Evolutionary conservation across 2,797 vertebrate species (phyloP).

Genomic region (Poeciliopsis infans): DNA sequence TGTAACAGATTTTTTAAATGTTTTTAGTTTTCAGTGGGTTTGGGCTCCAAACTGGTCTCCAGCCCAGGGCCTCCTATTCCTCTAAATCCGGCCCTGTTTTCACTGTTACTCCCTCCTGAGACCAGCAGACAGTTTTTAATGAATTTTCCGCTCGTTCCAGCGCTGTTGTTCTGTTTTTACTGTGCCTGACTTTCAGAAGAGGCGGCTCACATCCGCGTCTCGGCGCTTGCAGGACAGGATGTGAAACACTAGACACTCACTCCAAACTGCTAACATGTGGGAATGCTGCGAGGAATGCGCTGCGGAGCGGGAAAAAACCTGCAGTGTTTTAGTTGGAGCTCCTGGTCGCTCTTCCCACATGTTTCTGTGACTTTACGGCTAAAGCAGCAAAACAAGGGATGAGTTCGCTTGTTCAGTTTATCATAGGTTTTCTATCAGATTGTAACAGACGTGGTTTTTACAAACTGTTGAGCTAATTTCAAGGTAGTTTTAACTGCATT

Average conservation of each 20-base stretch:
- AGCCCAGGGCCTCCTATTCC: too few relatives aligned
- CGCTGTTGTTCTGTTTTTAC: slow-evolving; percentile 51
- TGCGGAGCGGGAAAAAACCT: slow-evolving; percentile 49
- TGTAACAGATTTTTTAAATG: too few relatives aligned
- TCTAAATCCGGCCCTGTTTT: too few relatives aligned
- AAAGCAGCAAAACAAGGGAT: slow-evolving; percentile 20
- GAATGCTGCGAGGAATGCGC: slow-evolving; percentile 65
- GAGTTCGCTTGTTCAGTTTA: slow-evolving; percentile 28
- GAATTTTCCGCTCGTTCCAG: slow-evolving; percentile 27
- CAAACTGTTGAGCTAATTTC: slow-evolving; percentile 20
- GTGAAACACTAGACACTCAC: slow-evolving; percentile 65
- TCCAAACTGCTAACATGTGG: slow-evolving; percentile 64
- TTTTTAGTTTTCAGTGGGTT: too few relatives aligned
- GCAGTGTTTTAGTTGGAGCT: slow-evolving; percentile 48
- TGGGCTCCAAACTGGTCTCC: too few relatives aligned
- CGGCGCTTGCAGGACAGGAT: slow-evolving; percentile 38
- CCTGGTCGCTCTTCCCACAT: slow-evolving; percentile 28
- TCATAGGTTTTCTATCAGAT: not conserved
- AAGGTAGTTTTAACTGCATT: slow-evolving; percentile 20
- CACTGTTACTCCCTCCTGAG: slow-evolving; percentile 56
- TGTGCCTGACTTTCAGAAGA: slow-evolving; percentile 42
- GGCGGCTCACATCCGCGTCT: slow-evolving; percentile 26
- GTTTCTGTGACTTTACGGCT: slow-evolving; percentile 15
- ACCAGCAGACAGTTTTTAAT: slow-evolving; percentile 20
- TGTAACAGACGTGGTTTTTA: slow-evolving; percentile 12